Base-by-base conservation (phyloP, 2,113 vertebrate genomes). In the Rhadina sibilatrix region DNA sequence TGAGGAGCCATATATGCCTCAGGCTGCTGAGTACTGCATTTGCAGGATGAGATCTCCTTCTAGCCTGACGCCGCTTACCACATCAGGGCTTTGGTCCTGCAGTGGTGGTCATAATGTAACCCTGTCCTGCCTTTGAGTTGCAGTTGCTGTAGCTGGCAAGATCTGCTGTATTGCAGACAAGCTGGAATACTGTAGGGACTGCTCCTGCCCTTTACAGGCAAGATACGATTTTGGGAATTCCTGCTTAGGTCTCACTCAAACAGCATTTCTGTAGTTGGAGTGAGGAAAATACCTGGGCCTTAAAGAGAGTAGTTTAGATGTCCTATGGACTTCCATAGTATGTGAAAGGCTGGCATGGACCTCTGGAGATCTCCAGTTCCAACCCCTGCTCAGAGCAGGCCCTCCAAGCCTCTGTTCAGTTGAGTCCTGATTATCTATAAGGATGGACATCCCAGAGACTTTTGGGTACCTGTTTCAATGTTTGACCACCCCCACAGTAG, bases 21-120 rank as follows among this genome's bases (percentile, higher is more conserved):
- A 10, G 47, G 27, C 38, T 60, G 66, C 56, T 42, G 42, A 71
- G 68, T 15, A 11, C 44, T 60, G 65, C 1, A 1, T 31, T 35
- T 53, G 38, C 28, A 33, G 24, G 16, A 33, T 53, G n/a, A 49
- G 10, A 20, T 72, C 47, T 69, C n/a, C 30, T 64, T 70, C 38
- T 66, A 75, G 31, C 63, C 10, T 47, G 13, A 17, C 61, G 31
- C 52, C 15, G 71, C 42, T 24, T 60, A 52, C n/a, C 27, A 47
- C 25, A 10, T 42, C 35, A 35, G 37, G 66, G 7, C 46, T 61
- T 27, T 83, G n/a, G 28, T 69, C 33, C 47, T 5, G 1, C 9
- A 9, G 3, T 56, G 10, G 3, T 56, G 19, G 30, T 46, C 21
- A 4, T 64, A 49, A 33, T 0, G 0, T 54, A 21, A 63, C 33